These are phyloP conservation scores for Seriola dumerili DNA, from an alignment of 2,113 vertebrate genomes.

Conservation along the genomic window DNA sequence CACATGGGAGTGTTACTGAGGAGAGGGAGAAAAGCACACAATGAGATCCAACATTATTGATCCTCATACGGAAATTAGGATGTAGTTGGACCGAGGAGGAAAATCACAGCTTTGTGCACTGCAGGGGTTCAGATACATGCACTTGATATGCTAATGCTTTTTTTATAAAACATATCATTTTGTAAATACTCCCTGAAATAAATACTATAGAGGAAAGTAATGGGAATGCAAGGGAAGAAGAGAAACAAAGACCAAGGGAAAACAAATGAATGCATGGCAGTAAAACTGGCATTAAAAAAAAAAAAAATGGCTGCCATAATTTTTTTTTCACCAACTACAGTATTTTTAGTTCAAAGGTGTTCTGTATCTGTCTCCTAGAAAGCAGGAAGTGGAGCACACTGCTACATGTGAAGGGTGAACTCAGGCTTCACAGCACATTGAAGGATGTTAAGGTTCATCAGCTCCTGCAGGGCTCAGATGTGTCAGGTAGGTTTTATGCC, in stretches of 20 bases:
- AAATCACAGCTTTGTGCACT: constrained; percentile 16
- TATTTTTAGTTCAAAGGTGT: background rate
- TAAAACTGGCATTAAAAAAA: background rate
- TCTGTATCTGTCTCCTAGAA: background rate
- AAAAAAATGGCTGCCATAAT: background rate
- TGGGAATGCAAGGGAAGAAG: background rate
- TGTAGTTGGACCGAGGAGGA: background rate
- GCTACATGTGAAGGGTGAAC: background rate
- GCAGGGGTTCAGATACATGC: background rate
- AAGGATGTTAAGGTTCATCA: background rate
- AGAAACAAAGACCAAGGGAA: background rate
- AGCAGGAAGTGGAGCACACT: background rate
- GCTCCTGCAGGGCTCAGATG: background rate
- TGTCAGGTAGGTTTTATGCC: constrained; percentile 1
- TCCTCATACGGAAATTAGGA: constrained; percentile 5
- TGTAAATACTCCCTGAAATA: background rate
- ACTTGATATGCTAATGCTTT: background rate
- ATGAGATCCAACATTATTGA: background rate
- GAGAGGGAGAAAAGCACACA: background rate
- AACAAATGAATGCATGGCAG: background rate
- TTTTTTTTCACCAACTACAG: background rate
- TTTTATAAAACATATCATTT: background rate
- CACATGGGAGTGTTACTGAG: background rate
- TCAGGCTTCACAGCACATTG: background rate
- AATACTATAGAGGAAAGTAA: background rate